Evolutionary conservation across 2,888 invertebrate genomes (phyloP).

Genomic region (Aspidapion aeneum): DNA sequence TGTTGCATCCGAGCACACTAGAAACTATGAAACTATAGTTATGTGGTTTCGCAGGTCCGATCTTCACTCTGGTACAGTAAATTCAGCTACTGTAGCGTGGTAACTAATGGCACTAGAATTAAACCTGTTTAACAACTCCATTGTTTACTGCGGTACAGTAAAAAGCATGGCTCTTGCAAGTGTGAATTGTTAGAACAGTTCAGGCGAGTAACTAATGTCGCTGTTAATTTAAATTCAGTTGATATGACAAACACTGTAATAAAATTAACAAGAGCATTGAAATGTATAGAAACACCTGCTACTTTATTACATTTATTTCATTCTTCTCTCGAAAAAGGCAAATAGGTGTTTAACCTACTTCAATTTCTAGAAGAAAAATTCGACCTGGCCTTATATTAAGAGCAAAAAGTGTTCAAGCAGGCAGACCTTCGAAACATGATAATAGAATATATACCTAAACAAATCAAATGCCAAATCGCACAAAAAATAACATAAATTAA

Average conservation of each 20-base stretch:
- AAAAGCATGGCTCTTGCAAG: no score
- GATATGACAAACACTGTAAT: conserved; percentile 9
- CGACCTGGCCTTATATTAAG: conserved; percentile 5
- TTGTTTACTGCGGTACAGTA: no score
- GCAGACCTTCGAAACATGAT: not conserved
- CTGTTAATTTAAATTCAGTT: not conserved
- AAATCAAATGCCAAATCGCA: no score
- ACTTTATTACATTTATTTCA: not conserved
- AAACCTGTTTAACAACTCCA: no score
- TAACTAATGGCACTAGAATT: no score
- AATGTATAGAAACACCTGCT: conserved; percentile 9
- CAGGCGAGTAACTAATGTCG: not conserved
- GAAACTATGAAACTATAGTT: no score
- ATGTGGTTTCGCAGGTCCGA: no score
- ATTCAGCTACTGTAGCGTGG: no score
- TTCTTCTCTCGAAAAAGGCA: not conserved
- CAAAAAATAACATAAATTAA: no score
- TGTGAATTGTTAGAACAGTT: not conserved
- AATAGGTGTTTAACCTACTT: conserved; percentile 6
- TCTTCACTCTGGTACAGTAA: no score
- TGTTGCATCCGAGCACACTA: no score
- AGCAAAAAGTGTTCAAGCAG: not conserved
- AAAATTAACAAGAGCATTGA: conserved; percentile 11
- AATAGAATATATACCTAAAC: no score
- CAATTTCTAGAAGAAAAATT: conserved; percentile 9